Evolutionary conservation across 2,113 vertebrate species (phyloP).

Genomic region (Coryphaenoides rupestris): DNA sequence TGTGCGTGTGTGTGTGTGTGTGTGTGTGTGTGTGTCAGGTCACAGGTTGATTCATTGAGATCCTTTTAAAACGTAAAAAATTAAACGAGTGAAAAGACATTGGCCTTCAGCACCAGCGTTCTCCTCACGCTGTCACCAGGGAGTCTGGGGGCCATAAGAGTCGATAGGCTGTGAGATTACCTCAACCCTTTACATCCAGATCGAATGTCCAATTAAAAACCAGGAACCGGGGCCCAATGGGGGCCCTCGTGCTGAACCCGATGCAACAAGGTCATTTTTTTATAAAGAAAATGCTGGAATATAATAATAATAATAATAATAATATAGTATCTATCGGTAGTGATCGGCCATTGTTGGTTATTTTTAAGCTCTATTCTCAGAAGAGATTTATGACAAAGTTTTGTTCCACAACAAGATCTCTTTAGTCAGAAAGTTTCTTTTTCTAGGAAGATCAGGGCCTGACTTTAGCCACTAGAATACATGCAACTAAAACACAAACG

Average conservation of each 20-base stretch:
- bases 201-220: constrained; percentile 35
- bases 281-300: too few species aligned
- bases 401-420: too few species aligned
- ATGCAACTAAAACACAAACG: too few species aligned
- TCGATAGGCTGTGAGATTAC: constrained; percentile 21
- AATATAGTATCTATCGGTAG: neutral
- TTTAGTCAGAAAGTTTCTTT: too few species aligned
- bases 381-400: too few species aligned
- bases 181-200: constrained; percentile 7
- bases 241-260: neutral
- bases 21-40: constrained; percentile 22
- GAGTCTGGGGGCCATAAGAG: constrained; percentile 7
- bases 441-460: too few species aligned
- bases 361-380: too few species aligned
- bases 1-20: constrained; percentile 7
- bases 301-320: too few species aligned
- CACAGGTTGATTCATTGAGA: constrained; percentile 31
- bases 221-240: constrained; percentile 8
- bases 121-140: constrained; percentile 24
- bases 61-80: too few species aligned
- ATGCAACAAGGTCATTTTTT: constrained; percentile 5
- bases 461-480: too few species aligned
- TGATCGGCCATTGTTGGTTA: neutral
- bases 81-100: too few species aligned
- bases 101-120: too few species aligned